These are phyloP conservation scores for Nephrotoma flavescens DNA, from an alignment of 2,888 invertebrate genomes.

Conservation along the genomic window DNA sequence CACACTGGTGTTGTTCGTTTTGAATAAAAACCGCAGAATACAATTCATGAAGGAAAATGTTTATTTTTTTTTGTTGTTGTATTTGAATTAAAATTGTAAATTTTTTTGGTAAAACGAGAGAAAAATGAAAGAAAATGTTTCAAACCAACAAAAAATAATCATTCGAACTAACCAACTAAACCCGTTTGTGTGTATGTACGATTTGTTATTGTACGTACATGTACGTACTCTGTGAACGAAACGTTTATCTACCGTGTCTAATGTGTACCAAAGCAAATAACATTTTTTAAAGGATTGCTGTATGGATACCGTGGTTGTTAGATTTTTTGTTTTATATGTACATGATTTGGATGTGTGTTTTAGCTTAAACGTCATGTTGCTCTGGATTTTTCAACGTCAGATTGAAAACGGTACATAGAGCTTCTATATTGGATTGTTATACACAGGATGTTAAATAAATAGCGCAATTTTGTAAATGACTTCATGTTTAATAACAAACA, in stretches of 20 bases:
- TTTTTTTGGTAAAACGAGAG: background rate
- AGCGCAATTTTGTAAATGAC: too few species aligned
- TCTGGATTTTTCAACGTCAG: background rate
- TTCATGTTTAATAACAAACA: too few species aligned
- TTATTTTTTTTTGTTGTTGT: background rate
- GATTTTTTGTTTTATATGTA: background rate
- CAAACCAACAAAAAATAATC: background rate
- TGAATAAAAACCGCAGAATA: background rate
- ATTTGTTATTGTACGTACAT: background rate
- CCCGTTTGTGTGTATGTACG: background rate
- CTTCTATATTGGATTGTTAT: too few species aligned
- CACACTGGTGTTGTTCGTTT: background rate
- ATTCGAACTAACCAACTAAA: background rate
- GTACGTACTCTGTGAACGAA: background rate
- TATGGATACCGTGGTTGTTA: too few species aligned
- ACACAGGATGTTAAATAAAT: too few species aligned
- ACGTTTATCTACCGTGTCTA: background rate
- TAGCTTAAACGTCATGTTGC: background rate
- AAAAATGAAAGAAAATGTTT: background rate
- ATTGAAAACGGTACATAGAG: too few species aligned
- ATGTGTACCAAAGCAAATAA: background rate
- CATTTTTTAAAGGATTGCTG: background rate
- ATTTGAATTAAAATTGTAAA: background rate
- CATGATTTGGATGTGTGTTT: background rate
- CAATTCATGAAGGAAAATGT: background rate